Conservation (phyloP, 1,140 invertebrate species). For the Zophobas morio region DNA sequence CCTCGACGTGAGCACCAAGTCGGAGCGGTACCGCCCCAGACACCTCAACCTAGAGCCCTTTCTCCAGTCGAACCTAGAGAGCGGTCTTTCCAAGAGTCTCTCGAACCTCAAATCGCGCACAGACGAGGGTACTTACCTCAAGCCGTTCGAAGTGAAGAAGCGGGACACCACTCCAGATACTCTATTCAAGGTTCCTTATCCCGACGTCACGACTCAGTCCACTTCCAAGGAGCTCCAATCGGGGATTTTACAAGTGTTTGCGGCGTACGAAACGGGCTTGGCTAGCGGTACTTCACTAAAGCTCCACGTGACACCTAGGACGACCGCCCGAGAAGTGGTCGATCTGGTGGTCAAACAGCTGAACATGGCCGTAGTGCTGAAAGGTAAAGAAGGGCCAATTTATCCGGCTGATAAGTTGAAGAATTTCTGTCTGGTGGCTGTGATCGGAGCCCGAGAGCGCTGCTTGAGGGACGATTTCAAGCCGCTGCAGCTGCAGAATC, state of each 20-base stretch:
- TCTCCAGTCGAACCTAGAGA: constrained; percentile 63
- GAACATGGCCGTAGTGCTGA: constrained; percentile 91
- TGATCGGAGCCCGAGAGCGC: constrained; percentile 92
- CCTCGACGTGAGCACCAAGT: constrained; percentile 70
- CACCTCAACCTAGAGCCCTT: constrained; percentile 63
- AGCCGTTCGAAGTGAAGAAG: constrained; percentile 62
- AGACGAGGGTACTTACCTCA: constrained; percentile 67
- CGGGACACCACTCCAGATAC: constrained; percentile 51
- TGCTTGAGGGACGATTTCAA: constrained; percentile 95
- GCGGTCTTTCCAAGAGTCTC: constrained; percentile 72
- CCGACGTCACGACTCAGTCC: constrained; percentile 43
- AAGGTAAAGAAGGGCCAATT: constrained; percentile 88
- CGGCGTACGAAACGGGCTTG: constrained; percentile 94
- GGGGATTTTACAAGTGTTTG: constrained; percentile 85
- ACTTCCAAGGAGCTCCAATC: constrained; percentile 58
- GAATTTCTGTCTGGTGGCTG: constrained; percentile 94
- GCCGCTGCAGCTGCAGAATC: constrained; percentile 92
- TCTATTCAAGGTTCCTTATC: constrained; percentile 57
- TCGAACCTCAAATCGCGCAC: constrained; percentile 71
- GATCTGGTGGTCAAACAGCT: constrained; percentile 94
- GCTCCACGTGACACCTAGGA: constrained; percentile 90
- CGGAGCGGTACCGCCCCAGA: constrained; percentile 62
- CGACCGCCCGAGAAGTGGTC: constrained; percentile 93
- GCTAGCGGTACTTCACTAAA: constrained; percentile 93
- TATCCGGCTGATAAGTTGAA: constrained; percentile 84